Evolutionary conservation across 2,888 invertebrate species (phyloP).

Genomic region (Calliphora vomitoria): DNA sequence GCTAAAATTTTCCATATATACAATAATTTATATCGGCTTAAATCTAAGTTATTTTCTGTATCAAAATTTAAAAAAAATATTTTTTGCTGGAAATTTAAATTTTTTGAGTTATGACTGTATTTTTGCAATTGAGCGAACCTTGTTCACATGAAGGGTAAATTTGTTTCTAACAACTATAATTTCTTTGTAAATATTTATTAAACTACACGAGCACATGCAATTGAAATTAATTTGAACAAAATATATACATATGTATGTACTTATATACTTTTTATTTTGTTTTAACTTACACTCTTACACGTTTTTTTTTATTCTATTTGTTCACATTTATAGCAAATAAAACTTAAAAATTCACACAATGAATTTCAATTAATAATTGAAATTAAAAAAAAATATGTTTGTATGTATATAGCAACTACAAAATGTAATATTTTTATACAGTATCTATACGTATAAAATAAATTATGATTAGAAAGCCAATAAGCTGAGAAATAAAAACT

Average conservation of each 20-base stretch:
- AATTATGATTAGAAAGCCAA: conserved; percentile 16
- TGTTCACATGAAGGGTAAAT: conserved; percentile 16
- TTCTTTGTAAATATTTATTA: conserved; percentile 51
- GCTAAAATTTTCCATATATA: too few relatives aligned
- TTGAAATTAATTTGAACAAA: conserved; percentile 46
- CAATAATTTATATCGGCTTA: too few relatives aligned
- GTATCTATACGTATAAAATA: background rate
- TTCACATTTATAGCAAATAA: conserved; percentile 5
- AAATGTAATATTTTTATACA: background rate
- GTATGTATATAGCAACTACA: background rate
- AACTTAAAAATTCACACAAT: conserved; percentile 20
- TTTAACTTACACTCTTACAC: background rate
- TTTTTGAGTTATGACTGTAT: too few relatives aligned
- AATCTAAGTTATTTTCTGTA: too few relatives aligned
- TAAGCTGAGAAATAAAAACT: background rate
- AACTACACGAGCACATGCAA: conserved; percentile 52
- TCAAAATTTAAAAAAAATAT: too few relatives aligned
- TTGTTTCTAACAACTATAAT: conserved; percentile 12
- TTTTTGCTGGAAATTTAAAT: too few relatives aligned
- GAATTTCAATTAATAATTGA: conserved; percentile 31
- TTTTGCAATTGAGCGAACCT: too few relatives aligned
- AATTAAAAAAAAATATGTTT: background rate
- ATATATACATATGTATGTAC: background rate
- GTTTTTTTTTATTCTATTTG: conserved; percentile 19
- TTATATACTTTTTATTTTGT: conserved; percentile 4